Evolutionary conservation across 2,113 vertebrate genomes (phyloP), one percentile per base, ranked within the genome.

Genomic region (Lanius collurio): DNA sequence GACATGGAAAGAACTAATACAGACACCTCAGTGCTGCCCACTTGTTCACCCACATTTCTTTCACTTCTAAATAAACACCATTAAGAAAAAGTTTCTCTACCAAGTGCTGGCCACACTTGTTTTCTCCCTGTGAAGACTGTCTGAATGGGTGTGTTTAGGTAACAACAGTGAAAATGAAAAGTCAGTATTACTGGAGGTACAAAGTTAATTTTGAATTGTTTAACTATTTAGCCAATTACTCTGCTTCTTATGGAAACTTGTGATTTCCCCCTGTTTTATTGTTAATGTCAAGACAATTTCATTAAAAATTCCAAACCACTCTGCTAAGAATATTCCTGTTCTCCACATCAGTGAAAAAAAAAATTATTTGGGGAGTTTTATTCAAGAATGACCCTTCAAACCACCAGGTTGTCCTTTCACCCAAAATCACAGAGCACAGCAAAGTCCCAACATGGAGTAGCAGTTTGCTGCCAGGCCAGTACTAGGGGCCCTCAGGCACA

Each of bases 241-340:
- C 2, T 1, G 13, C 13, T 82, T 81, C n/a, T 63, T 24, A 65
- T 2, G 15, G 60, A 53, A 89, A 53, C 7, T 7, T 79, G 20
- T 0, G 2, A 0, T 21, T 59, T 56, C 53, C n/a, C 21, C 20
- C 23, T 0, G 2, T 62, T 63, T 57, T 42, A 35, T 28, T 93
- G 74, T 71, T 46, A 28, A 30, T 16, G 20, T 50, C 39, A 84
- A 22, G 49, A 11, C 8, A 22, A 57, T 74, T 62, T 30, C 5
- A 46, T n/a, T 18, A 74, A 42, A 82, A 49, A 39, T 50, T 49
- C 35, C 65, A 87, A 81, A 21, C 1, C 24, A 39, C 39, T 83
- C 56, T 6, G 18, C 26, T 71, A 75, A 90, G 39, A 90, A 68
- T 42, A 56, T 9, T 62, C 46, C 33, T 42, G 41, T 47, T 37